phyloP scores from a whole-genome alignment of 2,888 invertebrate genomes.

The Folsomia candida region DNA sequence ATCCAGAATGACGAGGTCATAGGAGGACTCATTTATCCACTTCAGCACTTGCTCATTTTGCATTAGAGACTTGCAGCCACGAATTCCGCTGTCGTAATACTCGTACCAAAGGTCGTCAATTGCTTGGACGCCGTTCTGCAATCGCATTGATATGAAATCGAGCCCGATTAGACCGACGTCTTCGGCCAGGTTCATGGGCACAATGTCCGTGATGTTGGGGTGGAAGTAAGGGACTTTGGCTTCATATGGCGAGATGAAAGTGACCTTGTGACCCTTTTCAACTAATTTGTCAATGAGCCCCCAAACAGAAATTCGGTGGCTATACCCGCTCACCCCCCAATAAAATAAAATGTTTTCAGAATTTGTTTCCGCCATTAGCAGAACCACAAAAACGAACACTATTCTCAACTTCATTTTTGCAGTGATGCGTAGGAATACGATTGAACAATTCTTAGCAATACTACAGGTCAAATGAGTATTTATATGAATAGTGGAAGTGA shows the following conservation, averaged over 20 bases:
- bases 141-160: constrained; percentile 25
- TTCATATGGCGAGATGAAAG: constrained; percentile 33
- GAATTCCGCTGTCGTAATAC: constrained; percentile 15
- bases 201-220: constrained; percentile 27
- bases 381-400: background rate
- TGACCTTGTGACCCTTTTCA: constrained; percentile 31
- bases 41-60: constrained; percentile 8
- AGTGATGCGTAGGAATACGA: background rate
- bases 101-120: constrained; percentile 21
- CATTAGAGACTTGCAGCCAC: constrained; percentile 22
- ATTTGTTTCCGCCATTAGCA: background rate
- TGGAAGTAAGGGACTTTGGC: constrained; percentile 11
- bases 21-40: constrained; percentile 25
- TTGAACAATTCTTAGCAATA: background rate
- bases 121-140: constrained; percentile 20
- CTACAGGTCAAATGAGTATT: too few species aligned
- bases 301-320: constrained; percentile 40
- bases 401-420: background rate
- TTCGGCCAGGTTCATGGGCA: constrained; percentile 15
- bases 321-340: constrained; percentile 35
- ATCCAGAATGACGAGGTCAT: constrained; percentile 35
- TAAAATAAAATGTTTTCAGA: constrained; percentile 39
- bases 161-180: constrained; percentile 13
- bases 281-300: constrained; percentile 34
- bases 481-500: too few species aligned